A percentile compares a stretch with the other conserved stretches of the same genome.
Conservation (phyloP, 2,797 vertebrate species). For the Rousettus madagascariensis region DNA sequence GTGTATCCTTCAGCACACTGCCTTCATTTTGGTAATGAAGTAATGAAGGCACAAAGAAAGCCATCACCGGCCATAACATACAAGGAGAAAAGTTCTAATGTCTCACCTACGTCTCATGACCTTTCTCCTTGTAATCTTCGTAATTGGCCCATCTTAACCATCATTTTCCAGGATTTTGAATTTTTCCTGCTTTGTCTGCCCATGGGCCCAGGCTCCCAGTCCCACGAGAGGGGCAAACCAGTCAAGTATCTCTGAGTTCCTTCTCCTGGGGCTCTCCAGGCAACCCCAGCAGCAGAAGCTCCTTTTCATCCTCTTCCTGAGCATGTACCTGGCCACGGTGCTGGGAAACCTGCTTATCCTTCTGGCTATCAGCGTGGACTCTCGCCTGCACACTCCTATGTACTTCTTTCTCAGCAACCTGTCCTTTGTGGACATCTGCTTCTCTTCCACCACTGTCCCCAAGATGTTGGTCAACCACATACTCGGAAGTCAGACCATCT, state of each 20-base stretch:
- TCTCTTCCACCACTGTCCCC: constrained; percentile 62
- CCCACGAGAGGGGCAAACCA: constrained; percentile 23
- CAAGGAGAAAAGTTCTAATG: neutral
- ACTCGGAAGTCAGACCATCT: neutral
- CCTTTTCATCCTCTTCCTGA: constrained; percentile 23
- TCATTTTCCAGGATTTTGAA: neutral
- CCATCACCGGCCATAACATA: neutral
- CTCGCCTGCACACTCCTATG: constrained; percentile 61
- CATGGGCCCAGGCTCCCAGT: neutral
- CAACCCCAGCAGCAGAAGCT: neutral
- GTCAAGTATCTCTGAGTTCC: neutral
- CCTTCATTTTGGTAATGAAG: neutral
- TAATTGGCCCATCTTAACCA: neutral
- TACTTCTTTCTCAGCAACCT: constrained; percentile 63
- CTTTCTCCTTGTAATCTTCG: neutral
- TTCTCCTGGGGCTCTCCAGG: constrained; percentile 50
- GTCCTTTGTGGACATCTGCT: constrained; percentile 61
- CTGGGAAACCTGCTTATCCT: constrained; percentile 60
- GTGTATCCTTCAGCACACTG: neutral
- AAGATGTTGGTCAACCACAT: constrained; percentile 41
- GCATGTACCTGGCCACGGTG: constrained; percentile 16
- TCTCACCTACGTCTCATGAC: accelerated
- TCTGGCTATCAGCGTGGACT: neutral
- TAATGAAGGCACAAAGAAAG: neutral
- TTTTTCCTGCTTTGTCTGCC: neutral